Evolutionary conservation across 2,113 vertebrate species (phyloP).

Genomic region (Oryzias javanicus): DNA sequence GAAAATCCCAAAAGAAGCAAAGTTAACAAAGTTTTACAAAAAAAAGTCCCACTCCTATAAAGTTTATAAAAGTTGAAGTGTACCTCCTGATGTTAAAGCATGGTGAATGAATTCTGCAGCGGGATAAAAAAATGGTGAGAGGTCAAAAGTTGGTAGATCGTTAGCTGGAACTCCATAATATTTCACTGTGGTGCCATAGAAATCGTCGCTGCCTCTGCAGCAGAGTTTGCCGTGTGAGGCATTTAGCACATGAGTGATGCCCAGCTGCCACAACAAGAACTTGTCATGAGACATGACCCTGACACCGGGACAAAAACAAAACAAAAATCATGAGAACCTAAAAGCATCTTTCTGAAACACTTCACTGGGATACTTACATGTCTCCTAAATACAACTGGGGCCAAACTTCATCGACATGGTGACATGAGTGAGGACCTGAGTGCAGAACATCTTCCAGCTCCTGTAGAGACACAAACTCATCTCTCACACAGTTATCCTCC

Average conservation of each 20-base stretch:
- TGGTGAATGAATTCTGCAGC: slow-evolving; percentile 87
- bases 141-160: slow-evolving; percentile 88
- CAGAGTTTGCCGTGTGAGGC: slow-evolving; percentile 81
- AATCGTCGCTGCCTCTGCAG: slow-evolving; percentile 86
- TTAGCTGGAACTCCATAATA: slow-evolving; percentile 89
- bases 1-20: slow-evolving; percentile 22
- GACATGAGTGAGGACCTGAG: slow-evolving; percentile 79
- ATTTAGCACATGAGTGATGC: slow-evolving; percentile 77
- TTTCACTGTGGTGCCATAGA: slow-evolving; percentile 86
- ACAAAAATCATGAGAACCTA: slow-evolving; percentile 1
- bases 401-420: slow-evolving; percentile 89
- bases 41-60: too few relatives aligned
- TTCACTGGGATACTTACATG: slow-evolving; percentile 78
- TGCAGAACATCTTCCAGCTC: slow-evolving; percentile 84
- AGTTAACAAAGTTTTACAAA: background rate
- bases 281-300: slow-evolving; percentile 78
- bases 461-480: slow-evolving; percentile 63
- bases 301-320: slow-evolving; percentile 18
- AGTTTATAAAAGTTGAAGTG: background rate
- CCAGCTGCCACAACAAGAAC: slow-evolving; percentile 73
- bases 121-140: slow-evolving; percentile 88
- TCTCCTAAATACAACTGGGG: slow-evolving; percentile 90
- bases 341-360: background rate
- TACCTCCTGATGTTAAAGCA: slow-evolving; percentile 87
- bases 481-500: background rate